Evolutionary conservation across 2,113 vertebrate genomes (phyloP), one percentile per base, ranked within the genome.

Genomic region (Gopherus evgoodei): DNA sequence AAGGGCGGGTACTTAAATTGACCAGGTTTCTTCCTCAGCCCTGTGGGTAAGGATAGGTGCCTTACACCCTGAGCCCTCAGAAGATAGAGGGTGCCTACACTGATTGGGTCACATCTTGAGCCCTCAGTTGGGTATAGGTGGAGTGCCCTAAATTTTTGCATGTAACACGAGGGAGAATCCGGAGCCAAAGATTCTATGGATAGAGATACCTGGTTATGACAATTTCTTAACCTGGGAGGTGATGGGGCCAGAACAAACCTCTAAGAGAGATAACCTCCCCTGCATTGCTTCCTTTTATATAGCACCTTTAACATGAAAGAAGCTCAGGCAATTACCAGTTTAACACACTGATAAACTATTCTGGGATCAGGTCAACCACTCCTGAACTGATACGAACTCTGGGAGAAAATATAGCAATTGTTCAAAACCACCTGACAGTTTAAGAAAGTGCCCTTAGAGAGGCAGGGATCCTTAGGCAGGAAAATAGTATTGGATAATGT

Each of bases 361-460:
- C 16, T 42, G 3, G 31, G 62, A 3, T 81, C 16, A 81, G 17
- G 16, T 35, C 16, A 91, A 24, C 42, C 0, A 5, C 19, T 81
- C 29, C 31, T 85, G 53, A 93, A 81, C 11, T 86, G 62, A 57
- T 6, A 25, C 2, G 25, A 89, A 52, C 35, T 91, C n/a, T 85
- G 24, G 35, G 50, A 69, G 83, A 94, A 69, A 0, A 81, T 88
- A 62, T 57, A 88, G 19, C 2, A 22, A 12, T 83, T 84, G 57
- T 1, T 38, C 29, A 38, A 86, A 72, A 5, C 52, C 1, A 7
- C 1, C 42, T 57, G 0, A 0, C 22, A 81, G 11, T 22, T 56
- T 21, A 29, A 62, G 82, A 52, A 35, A 62, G 24, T 53, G 22
- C 12, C n/a, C 2, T 5, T 16, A 83, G 21, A 57, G 42, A 78